Base-by-base conservation (phyloP, 2,797 vertebrate genomes). In the Vireo griseus region DNA sequence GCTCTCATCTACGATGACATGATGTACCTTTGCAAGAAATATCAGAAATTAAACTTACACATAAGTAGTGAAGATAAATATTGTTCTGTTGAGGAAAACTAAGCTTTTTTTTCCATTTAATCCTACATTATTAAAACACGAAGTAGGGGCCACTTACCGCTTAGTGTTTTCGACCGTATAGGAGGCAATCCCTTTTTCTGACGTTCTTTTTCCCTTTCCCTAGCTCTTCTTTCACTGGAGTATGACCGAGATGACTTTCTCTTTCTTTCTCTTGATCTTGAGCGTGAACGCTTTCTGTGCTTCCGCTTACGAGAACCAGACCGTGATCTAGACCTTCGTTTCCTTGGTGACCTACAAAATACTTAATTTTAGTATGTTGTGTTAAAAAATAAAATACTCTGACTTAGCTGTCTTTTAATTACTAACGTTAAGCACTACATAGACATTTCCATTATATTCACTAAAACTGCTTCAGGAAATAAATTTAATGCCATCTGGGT, bases 161-260 rank as follows among this genome's bases (percentile, higher is more conserved):
- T 99, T 22, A 99, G 97, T 68, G 99, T 99, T 97, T 99, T 99
- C 39, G 99, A 99, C 72, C 99, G 97, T 87, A 99, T 98, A 14
- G 99, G 99, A 88, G 99, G 99, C 51, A 99, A 97, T 18, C 99
- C 99, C 92, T 99, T 99, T 97, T 99, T 99, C 97, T 99, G 99
- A 4, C 99, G 97, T 77, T 99, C 99, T 94, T 99, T 99, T 92
- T 99, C 99, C 67, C 99, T 98, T 84, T 99, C 99, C 78, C 99
- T 97, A 13, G 99, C 99, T 39, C 98, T 98, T 63, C 99, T 98
- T 94, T 99, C 99, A 94, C 99, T 99, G 8, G 99, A 99, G 82
- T 99, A 99, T 0, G 99, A 99, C 16, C 99, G 98, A 3, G 99
- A 99, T 0, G 98, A 98, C 81, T 99, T 99, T 93, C 99, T 99